A percentile compares a stretch with the other conserved stretches of the same genome.
Evolutionary conservation across 2,888 invertebrate species (phyloP).

Genomic region (Parascotia fuliginaria): DNA sequence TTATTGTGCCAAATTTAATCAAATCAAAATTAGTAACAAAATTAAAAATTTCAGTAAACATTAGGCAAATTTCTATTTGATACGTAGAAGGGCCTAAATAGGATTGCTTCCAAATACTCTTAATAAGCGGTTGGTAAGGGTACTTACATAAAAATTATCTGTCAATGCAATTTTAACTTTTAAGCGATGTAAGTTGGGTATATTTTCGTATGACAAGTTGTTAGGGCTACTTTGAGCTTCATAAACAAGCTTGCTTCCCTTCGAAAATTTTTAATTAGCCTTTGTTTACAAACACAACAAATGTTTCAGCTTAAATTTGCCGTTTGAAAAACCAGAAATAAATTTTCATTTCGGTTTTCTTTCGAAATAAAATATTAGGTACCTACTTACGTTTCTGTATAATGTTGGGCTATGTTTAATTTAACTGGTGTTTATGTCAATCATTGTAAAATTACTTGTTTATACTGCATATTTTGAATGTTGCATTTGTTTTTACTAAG

Average conservation of each 20-base stretch:
- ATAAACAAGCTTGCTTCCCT: constrained; percentile 28
- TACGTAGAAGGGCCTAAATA: constrained; percentile 13
- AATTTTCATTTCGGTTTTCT: neutral
- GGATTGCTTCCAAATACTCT: constrained; percentile 28
- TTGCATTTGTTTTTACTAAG: too few species aligned
- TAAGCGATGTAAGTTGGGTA: neutral
- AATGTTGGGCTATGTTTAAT: too few species aligned
- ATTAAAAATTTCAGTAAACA: neutral
- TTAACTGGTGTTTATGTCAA: too few species aligned
- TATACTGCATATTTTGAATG: too few species aligned
- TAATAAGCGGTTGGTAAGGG: constrained; percentile 16
- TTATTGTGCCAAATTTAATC: too few species aligned
- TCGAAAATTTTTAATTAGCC: constrained; percentile 52
- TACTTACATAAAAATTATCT: constrained; percentile 14
- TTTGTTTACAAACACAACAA: constrained; percentile 51
- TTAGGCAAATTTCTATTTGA: constrained; percentile 5
- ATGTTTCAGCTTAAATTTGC: constrained; percentile 38
- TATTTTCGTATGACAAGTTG: constrained; percentile 3
- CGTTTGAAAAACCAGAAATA: constrained; percentile 5
- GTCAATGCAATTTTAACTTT: constrained; percentile 16
- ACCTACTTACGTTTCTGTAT: too few species aligned
- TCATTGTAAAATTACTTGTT: too few species aligned
- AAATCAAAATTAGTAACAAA: neutral
- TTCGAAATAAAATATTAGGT: neutral
- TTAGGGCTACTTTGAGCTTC: constrained; percentile 17